Conservation (phyloP, 2,113 vertebrate species). For the Irena cyanogastra region DNA sequence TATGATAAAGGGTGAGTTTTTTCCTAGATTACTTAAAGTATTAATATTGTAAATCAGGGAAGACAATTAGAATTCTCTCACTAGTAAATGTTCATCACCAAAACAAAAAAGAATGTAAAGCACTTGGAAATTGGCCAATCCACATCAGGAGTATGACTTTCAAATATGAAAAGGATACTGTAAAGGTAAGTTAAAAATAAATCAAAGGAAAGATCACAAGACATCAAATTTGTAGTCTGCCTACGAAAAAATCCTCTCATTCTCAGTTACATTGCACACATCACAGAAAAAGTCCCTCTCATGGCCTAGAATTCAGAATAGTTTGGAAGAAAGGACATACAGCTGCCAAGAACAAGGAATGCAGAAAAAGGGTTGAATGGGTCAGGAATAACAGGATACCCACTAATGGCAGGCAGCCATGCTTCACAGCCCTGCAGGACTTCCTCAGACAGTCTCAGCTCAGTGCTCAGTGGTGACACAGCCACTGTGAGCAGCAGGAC, state of each 20-base stretch:
- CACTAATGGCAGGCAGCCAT: background rate
- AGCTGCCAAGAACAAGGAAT: background rate
- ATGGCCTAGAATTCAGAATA: background rate
- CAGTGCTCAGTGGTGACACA: rapidly evolving
- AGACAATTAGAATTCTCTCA: background rate
- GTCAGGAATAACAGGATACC: background rate
- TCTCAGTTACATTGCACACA: background rate
- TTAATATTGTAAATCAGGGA: background rate
- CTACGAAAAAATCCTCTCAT: background rate
- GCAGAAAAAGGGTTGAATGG: background rate
- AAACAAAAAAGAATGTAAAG: background rate
- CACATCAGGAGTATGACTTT: background rate
- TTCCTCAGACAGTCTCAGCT: background rate
- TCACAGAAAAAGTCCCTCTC: background rate
- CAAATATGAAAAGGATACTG: background rate
- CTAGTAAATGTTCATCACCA: background rate
- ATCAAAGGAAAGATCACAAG: background rate
- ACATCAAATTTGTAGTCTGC: background rate
- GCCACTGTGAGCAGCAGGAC: background rate
- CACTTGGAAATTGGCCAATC: background rate
- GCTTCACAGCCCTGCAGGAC: background rate
- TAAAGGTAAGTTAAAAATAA: background rate
- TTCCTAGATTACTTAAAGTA: background rate
- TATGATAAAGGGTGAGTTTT: background rate
- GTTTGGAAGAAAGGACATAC: background rate